Base-by-base conservation (phyloP, 2,888 invertebrate genomes). In the Argyresthia albistria region DNA sequence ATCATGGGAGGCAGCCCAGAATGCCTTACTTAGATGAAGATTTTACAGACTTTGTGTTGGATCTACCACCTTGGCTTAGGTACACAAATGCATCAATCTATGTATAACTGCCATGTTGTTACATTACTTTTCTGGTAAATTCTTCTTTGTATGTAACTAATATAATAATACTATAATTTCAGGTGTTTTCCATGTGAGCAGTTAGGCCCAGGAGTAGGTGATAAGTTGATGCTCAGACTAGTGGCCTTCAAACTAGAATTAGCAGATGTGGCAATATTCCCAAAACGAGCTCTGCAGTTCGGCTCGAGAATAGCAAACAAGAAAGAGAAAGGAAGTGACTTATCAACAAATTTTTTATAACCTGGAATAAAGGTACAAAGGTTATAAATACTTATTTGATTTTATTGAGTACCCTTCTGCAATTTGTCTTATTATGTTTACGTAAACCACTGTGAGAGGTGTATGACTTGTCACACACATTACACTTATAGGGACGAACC, bases 211-310 rank as follows among this genome's bases (percentile, higher is more conserved):
- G 97, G 98, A 25, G 65, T 95, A 51, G 98, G 98, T n/a, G 99
- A 99, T 70, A 99, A 99, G 76, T 80, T 97, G 50, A 86, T 98
- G 50, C 83, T 99, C 46, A 89, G 99, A 61, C 82, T 93, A 16
- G 83, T 91, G 51, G 96, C 94, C 0, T 89, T 88, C 60, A 77
- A 90, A 56, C 73, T 95, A 42, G 94, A 94, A 0, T 80, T 95
- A 42, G 73, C 70, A 57, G 77, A 84, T 52, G 91, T 91, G 6
- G 91, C 93, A 4, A 74, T 76, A 46, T 90, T 96, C 50, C 96
- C 95, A 46, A 99, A 99, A 78, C 84, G 97, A 70, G 99, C 99
- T 0, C 91, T 99, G 62, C 99, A 99, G 75, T 99, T 99, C 88
- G 99, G 99, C 10, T 97, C 97, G 0, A 90, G 96, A 68, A 97